Base-by-base conservation (phyloP, 2,888 invertebrate genomes). In the Watsonalla binaria region DNA sequence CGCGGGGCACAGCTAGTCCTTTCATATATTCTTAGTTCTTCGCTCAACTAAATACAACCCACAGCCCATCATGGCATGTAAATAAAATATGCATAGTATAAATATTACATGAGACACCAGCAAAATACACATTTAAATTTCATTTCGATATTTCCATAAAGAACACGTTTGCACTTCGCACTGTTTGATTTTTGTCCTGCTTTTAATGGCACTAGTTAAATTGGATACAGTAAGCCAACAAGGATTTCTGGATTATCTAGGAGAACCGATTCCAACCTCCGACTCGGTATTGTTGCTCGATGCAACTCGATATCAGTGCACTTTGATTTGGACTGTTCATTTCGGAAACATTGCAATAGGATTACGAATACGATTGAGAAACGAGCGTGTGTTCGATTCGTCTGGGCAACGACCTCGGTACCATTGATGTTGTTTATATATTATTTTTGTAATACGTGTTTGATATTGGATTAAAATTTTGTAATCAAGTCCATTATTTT, bases 91-190 rank as follows among this genome's bases (percentile, higher is more conserved):
- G 49, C 15, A 49, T 49, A 37, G 14, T 37, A 49, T 39, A 49
- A 49, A 49, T 49, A 49, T 49, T 37, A 37, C 49, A 49, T 49
- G 49, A 49, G 39, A 49, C 39, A 15, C 49, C 49, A 37, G 47
- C 47, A 48, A 48, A 15, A 49, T 37, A 49, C 34, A 49, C 49
- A 15, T 13, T 49, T 49, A 37, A 15, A 49, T 49, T 49, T 49
- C 49, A 49, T 13, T 49, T 49, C 39, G 2, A 49, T 49, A 49
- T 49, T 37, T 49, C 49, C 49, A 49, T 49, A 49, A 49, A 49
- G 49, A 15, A 49, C 39, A 37, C 49, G 49, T 49, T 49, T 49
- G 49, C 37, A 49, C 49, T 49, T 49, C 37, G 13, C 37, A 15
- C 15, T 15, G 37, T 37, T 37, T 37, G 47, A n/a, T 48, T 35